Base-by-base conservation (phyloP, 2,888 invertebrate genomes). In the Nasonia oneida region DNA sequence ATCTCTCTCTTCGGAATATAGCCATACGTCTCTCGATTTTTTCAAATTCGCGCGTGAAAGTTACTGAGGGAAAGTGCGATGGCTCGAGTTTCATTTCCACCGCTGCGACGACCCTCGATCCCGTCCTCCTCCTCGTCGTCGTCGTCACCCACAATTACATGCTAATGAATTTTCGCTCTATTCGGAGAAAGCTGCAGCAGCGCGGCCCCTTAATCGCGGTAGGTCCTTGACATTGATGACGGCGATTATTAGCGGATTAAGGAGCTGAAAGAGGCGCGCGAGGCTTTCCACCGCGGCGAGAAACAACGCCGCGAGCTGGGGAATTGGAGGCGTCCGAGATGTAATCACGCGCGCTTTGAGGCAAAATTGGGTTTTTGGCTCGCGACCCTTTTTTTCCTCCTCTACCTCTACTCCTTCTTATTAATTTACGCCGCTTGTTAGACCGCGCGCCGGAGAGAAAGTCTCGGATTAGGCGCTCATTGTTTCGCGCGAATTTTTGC, bases 211-310 rank as follows among this genome's bases (percentile, higher is more conserved):
- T 78, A 79, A 78, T 71, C 67, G 64, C 39, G 37, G 33, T 67
- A 61, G 79, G n/a, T 64, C n/a, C 64, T 83, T 79, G 64, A 74
- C 79, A 71, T 64, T 74, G 64, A 73, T 83, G 23, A 39, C 47
- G 74, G 70, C 74, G 29, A 79, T 83, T 79, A 83, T 79, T 79
- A 73, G 64, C 61, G 39, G 57, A 83, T 77, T 77, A 83, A 57
- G 70, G 33, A 37, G 71, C 18, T 42, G 71, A 42, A 37, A 71
- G 71, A 42, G 3, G 37, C 37, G 37, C 37, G 37, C 39, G 39
- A 12, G 29, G 64, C 29, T 67, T 67, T 67, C 33, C 64, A 67
- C 33, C 64, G n/a, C 6, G 53, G 1, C 15, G n/a, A 61, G 61
- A 61, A 5, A 23, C 6, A 61, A 29, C 29, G 29, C 29, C 29